Evolutionary conservation across 2,888 invertebrate species (phyloP).

Genomic region (Heteropelma amictum): DNA sequence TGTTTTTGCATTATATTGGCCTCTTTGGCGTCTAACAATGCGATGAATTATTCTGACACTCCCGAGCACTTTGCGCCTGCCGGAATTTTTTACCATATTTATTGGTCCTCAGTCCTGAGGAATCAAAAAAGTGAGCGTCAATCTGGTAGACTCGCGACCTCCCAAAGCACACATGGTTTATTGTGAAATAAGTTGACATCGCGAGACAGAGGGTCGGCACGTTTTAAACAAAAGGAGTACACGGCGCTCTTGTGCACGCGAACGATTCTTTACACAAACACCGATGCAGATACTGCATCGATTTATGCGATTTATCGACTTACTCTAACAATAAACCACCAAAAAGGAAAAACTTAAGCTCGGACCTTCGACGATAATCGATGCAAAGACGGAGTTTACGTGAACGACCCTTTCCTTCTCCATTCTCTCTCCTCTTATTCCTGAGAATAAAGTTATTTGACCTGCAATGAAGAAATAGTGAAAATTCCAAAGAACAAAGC

Average conservation of each 20-base stretch:
- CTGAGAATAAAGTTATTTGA: background rate
- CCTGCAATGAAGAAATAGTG: too few relatives aligned
- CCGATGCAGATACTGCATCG: background rate
- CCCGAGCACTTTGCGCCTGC: too few relatives aligned
- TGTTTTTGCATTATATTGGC: too few relatives aligned
- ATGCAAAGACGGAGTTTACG: slow-evolving; percentile 13
- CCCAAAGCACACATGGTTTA: too few relatives aligned
- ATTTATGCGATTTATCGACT: background rate
- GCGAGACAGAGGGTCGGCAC: background rate
- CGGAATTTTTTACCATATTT: too few relatives aligned
- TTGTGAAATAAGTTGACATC: slow-evolving; percentile 11
- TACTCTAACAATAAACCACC: background rate
- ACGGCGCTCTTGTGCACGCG: slow-evolving; percentile 33
- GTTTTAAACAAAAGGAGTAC: slow-evolving; percentile 16
- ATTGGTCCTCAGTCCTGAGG: too few relatives aligned
- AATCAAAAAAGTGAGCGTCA: too few relatives aligned
- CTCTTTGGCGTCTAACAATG: too few relatives aligned
- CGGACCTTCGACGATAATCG: slow-evolving; percentile 30
- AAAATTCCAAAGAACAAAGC: too few relatives aligned
- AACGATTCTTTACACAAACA: slow-evolving; percentile 32
- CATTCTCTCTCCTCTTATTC: background rate
- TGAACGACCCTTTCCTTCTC: slow-evolving; percentile 10
- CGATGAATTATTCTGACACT: too few relatives aligned
- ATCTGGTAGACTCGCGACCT: too few relatives aligned
- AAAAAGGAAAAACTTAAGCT: slow-evolving; percentile 3